phyloP scores from a whole-genome alignment of 1,140 invertebrate species.

The Drosophila nikananu region DNA sequence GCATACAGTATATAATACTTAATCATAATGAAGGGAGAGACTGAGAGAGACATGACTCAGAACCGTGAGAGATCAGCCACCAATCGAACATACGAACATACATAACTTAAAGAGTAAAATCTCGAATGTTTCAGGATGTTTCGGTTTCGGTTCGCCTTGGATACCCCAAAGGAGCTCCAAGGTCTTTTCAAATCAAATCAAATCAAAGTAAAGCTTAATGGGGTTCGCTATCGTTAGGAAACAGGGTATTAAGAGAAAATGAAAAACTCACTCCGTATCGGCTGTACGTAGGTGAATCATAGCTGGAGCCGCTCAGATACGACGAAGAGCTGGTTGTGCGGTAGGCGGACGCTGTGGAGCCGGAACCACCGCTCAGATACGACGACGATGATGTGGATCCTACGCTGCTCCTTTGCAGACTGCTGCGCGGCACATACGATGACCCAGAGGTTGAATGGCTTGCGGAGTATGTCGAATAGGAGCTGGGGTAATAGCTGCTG shows the following conservation, averaged over 20 bases:
- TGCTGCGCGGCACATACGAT: constrained; percentile 62
- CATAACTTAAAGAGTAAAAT: constrained; percentile 31
- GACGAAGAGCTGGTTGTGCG: constrained; percentile 62
- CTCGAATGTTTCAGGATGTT: constrained; percentile 19
- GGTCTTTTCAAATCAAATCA: constrained; percentile 7
- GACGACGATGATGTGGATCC: constrained; percentile 53
- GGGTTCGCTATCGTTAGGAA: constrained; percentile 9
- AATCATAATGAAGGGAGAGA: constrained; percentile 8
- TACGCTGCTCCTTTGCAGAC: constrained; percentile 59
- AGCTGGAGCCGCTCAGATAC: constrained; percentile 64
- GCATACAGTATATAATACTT: constrained; percentile 27
- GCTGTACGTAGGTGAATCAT: constrained; percentile 81
- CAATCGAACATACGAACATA: constrained; percentile 25
- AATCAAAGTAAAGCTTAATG: constrained; percentile 14
- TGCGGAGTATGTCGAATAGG: constrained; percentile 51
- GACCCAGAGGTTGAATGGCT: constrained; percentile 7
- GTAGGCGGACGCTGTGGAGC: constrained; percentile 55
- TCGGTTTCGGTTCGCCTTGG: constrained; percentile 14
- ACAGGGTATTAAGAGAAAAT: background rate
- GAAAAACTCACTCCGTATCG: constrained; percentile 81
- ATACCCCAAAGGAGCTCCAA: background rate
- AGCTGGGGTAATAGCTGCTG: constrained; percentile 68
- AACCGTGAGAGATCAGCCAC: constrained; percentile 48
- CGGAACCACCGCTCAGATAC: constrained; percentile 69
- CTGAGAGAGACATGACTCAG: constrained; percentile 11